Conservation (phyloP, 2,113 vertebrate species). For the Peromyscus polionotus region DNA sequence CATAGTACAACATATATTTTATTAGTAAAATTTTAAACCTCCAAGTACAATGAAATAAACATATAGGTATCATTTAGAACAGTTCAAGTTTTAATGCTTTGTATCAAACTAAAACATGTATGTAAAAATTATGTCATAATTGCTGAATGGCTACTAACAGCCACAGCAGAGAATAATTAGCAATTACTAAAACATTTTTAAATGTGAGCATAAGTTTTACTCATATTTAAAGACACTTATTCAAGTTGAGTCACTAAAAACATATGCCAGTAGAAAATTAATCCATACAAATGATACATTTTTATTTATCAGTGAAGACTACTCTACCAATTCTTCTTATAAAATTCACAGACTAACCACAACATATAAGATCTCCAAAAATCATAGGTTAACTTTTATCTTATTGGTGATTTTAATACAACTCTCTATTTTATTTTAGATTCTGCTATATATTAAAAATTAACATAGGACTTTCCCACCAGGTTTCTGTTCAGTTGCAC, state of each 20-base stretch:
- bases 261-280: neutral
- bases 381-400: neutral
- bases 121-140: neutral
- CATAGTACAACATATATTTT: neutral
- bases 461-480: neutral
- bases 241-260: neutral
- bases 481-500: neutral
- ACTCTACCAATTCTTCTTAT: neutral
- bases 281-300: neutral
- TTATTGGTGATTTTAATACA: neutral
- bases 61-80: neutral
- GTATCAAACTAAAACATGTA: neutral
- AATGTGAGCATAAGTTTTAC: neutral
- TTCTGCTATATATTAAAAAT: slow-evolving; percentile 4
- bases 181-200: neutral
- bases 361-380: neutral
- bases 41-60: neutral
- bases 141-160: neutral
- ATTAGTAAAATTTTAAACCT: slow-evolving; percentile 12
- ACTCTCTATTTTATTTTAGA: neutral
- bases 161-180: neutral
- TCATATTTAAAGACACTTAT: neutral
- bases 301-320: neutral
- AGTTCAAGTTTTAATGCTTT: neutral
- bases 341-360: neutral